Evolutionary conservation across 2,797 vertebrate genomes (phyloP).

Genomic region (Bradypus variegatus): DNA sequence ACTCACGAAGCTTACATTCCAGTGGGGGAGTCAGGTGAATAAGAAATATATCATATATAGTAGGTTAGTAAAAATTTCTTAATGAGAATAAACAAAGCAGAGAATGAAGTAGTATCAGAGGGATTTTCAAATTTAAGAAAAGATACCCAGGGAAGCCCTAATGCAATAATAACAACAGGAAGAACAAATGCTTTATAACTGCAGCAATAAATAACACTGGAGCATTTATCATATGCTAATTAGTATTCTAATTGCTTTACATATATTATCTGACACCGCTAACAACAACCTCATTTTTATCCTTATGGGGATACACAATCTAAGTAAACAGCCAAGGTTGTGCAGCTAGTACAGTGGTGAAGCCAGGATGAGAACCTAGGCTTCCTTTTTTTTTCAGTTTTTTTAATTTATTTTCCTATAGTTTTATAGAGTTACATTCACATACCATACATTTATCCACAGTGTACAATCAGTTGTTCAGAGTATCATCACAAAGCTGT

Average conservation of each 20-base stretch:
- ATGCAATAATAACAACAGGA: not conserved
- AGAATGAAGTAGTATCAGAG: not conserved
- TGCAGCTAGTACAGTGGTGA: too few species aligned
- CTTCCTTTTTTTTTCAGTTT: too few species aligned
- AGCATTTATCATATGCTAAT: not conserved
- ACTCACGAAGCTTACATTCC: not conserved
- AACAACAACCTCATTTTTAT: conserved; percentile 8
- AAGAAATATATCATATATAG: not conserved
- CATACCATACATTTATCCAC: too few species aligned
- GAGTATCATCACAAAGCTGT: too few species aligned
- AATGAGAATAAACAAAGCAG: not conserved
- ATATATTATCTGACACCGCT: not conserved
- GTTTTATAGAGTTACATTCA: too few species aligned
- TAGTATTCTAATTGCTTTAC: not conserved
- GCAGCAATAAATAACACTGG: not conserved
- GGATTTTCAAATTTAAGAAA: not conserved
- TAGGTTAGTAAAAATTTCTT: not conserved
- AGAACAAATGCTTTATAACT: not conserved
- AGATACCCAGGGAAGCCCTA: not conserved
- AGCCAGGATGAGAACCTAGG: not conserved
- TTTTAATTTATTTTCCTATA: too few species aligned
- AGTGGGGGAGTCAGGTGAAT: not conserved
- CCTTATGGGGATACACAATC: conserved; percentile 22
- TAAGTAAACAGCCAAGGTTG: not conserved
- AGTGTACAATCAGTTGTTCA: too few species aligned